Evolutionary conservation across 2,113 vertebrate genomes (phyloP).

Genomic region (Budorcas taxicolor): DNA sequence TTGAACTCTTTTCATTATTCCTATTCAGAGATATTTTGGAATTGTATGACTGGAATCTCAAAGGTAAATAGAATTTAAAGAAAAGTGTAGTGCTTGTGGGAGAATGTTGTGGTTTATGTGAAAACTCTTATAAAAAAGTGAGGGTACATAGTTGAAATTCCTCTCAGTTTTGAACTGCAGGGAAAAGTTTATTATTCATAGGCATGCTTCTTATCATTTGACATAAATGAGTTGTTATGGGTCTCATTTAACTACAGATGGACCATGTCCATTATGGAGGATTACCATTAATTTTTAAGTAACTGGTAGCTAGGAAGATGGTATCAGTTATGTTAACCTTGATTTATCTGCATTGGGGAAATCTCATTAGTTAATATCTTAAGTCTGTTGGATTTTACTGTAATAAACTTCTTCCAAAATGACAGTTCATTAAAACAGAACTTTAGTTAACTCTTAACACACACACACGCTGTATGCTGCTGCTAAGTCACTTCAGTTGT

Average conservation of each 20-base stretch:
- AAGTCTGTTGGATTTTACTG: not conserved
- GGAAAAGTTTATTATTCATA: not conserved
- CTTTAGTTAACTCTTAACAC: not conserved
- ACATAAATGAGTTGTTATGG: not conserved
- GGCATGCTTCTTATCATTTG: not conserved
- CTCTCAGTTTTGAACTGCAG: constrained; percentile 2
- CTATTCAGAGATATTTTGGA: constrained; percentile 96
- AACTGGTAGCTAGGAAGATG: not conserved
- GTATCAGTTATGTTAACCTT: not conserved
- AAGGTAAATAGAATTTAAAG: constrained; percentile 80
- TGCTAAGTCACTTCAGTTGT: no score
- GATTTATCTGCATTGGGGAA: not conserved
- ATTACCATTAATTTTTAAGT: not conserved
- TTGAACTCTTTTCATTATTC: constrained; percentile 94
- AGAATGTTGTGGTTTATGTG: not conserved
- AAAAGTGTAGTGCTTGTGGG: not conserved
- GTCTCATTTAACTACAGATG: not conserved
- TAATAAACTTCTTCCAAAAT: not conserved
- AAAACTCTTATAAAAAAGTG: not conserved
- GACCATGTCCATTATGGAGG: not conserved
- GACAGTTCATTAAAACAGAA: not conserved
- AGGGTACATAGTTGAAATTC: not conserved
- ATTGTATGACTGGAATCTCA: constrained; percentile 98
- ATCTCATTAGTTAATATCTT: constrained; percentile 45
- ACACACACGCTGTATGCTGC: not conserved